Evolutionary conservation across 2,888 invertebrate species (phyloP).

Genomic region (Herminia tarsipennalis): DNA sequence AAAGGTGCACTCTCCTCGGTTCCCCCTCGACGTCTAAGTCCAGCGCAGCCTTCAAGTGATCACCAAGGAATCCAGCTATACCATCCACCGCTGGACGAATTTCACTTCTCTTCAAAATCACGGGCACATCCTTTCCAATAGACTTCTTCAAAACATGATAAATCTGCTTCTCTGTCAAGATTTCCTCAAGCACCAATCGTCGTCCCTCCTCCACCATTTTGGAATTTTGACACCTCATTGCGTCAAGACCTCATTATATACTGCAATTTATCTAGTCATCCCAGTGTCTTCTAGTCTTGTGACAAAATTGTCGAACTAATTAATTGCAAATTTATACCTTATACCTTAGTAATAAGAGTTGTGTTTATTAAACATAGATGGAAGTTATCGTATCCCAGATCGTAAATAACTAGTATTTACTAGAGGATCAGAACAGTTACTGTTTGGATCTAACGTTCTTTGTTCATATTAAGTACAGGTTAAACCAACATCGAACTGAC

Average conservation of each 20-base stretch:
- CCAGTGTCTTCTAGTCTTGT: conserved; percentile 24
- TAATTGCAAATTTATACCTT: conserved; percentile 3
- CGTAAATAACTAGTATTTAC: conserved; percentile 21
- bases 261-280: conserved; percentile 18
- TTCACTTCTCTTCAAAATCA: conserved; percentile 40
- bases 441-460: conserved; percentile 18
- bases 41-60: conserved; percentile 60
- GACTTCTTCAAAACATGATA: conserved; percentile 45
- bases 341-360: background rate
- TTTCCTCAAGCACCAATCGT: conserved; percentile 39
- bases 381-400: background rate
- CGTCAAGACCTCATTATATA: too few species aligned
- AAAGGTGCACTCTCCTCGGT: conserved; percentile 50
- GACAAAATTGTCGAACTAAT: conserved; percentile 17
- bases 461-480: conserved; percentile 28
- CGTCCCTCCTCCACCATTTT: too few species aligned
- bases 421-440: conserved; percentile 18
- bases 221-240: conserved; percentile 1
- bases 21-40: conserved; percentile 41
- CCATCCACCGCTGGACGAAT: conserved; percentile 59
- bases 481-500: conserved; percentile 20
- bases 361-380: background rate
- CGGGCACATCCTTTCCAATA: conserved; percentile 31
- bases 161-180: conserved; percentile 57
- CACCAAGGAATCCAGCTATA: conserved; percentile 69